Base-by-base conservation (phyloP, 2,888 invertebrate species). In the Pristionchus entomophagus region DNA sequence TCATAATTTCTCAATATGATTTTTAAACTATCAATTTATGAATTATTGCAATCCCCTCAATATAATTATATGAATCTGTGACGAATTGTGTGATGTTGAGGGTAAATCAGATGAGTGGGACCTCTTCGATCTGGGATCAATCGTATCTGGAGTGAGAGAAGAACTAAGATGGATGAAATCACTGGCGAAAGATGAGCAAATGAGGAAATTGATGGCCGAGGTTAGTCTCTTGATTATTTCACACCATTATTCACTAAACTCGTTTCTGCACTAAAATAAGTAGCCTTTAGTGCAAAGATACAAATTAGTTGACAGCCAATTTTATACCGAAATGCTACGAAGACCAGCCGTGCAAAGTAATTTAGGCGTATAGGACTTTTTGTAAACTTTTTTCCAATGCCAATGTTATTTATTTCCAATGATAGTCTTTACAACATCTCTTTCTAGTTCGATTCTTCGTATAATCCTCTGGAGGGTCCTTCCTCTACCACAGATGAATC, bases 381-480 rank as follows among this genome's bases (percentile, higher is more conserved):
- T n/a, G n/a, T n/a, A n/a, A n/a, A n/a, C n/a, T n/a, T n/a, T n/a
- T n/a, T n/a, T n/a, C n/a, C n/a, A n/a, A n/a, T n/a, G n/a, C n/a
- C n/a, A n/a, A n/a, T n/a, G n/a, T n/a, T n/a, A n/a, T n/a, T n/a
- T n/a, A n/a, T n/a, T n/a, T 59, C 29, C n/a, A 26, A 59, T 59
- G n/a, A n/a, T n/a, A n/a, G n/a, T n/a, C n/a, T 22, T 59, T 8
- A 59, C 2, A 3, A 53, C 29, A 6, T 14, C 12, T 32, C 62
- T 41, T 73, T 73, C 73, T 5, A 73, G 73, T 73, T 73, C 8
- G 73, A 73, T 17, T n/a, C 38, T 17, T 73, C 73, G 73, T 73
- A 73, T 32, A 73, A 73, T 73, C 73, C 73, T 45, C 41, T 73
- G 26, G 73, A 73, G 19, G 73, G 73, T 26, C 73, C 73, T 26